A percentile compares a stretch with the other conserved stretches of the same genome.
phyloP scores from a whole-genome alignment of 30 jellyfish, hydroid and myxozoan genomes.

The Hydractinia symbiolongicarpus region DNA sequence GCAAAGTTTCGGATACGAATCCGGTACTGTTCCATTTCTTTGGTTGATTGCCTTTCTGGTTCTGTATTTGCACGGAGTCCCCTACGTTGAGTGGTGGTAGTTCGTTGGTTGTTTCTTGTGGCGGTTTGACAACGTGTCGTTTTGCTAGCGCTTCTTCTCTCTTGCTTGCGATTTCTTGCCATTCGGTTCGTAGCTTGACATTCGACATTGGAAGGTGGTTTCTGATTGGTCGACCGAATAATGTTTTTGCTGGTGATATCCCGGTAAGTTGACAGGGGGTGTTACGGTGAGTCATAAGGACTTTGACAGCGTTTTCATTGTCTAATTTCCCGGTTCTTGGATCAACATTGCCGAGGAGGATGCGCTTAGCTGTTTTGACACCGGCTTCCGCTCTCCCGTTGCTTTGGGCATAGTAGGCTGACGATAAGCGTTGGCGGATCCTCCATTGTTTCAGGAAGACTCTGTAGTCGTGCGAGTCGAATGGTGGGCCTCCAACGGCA shows the following conservation, averaged over 20 bases:
- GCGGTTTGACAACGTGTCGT: not conserved
- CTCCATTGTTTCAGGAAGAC: too few species aligned
- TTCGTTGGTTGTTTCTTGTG: not conserved
- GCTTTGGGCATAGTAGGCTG: too few species aligned
- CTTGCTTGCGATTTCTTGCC: conserved; percentile 26
- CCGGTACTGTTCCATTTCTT: conserved; percentile 4
- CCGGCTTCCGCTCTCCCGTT: too few species aligned
- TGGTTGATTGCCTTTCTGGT: not conserved
- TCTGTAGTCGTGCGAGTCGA: too few species aligned
- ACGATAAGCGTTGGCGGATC: too few species aligned
- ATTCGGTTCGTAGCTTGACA: conserved; percentile 19
- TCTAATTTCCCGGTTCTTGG: too few species aligned
- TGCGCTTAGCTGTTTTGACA: too few species aligned
- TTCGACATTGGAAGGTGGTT: conserved; percentile 27
- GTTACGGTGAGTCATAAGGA: conserved; percentile 13
- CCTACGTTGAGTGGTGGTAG: not conserved
- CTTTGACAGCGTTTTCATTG: too few species aligned
- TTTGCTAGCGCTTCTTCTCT: conserved; percentile 33
- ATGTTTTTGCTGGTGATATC: too few species aligned
- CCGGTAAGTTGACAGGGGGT: conserved; percentile 12
- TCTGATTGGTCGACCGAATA: conserved; percentile 26
- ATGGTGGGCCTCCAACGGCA: too few species aligned
- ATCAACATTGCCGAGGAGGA: too few species aligned
- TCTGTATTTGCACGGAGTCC: conserved; percentile 6
- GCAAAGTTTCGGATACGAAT: not conserved